phyloP scores from a whole-genome alignment of 2,888 invertebrate genomes.

The Neoitamus cyanurus region DNA sequence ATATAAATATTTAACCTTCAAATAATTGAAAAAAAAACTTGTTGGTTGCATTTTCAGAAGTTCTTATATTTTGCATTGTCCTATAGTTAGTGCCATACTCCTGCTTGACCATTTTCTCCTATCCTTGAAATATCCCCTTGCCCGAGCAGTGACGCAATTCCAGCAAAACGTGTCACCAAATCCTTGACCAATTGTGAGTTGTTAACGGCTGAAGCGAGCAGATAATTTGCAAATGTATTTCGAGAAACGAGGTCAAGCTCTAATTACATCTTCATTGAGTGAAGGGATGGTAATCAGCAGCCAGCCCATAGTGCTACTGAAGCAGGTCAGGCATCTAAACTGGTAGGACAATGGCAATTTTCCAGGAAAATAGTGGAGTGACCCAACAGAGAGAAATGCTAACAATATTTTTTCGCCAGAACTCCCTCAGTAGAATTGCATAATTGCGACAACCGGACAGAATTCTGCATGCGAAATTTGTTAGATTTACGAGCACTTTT shows the following conservation, averaged over 20 bases:
- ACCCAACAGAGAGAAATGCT: background rate
- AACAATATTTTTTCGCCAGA: background rate
- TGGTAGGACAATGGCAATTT: background rate
- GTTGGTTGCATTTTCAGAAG: no score
- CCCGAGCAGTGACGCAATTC: background rate
- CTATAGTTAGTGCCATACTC: no score
- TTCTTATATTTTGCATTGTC: no score
- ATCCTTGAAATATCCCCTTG: background rate
- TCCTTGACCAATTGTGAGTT: background rate
- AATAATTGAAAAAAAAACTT: no score
- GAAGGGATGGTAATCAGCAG: conserved; percentile 12
- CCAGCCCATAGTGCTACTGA: background rate
- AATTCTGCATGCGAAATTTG: background rate
- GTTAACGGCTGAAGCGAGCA: background rate
- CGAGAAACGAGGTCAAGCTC: background rate
- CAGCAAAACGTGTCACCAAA: background rate
- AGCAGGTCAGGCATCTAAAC: background rate
- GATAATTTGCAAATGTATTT: background rate
- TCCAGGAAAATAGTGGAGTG: background rate
- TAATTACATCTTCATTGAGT: background rate
- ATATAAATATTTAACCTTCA: no score
- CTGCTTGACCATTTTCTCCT: background rate
- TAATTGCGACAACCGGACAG: background rate
- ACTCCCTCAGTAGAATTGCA: background rate
- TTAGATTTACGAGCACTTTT: background rate